Evolutionary conservation across 1,140 invertebrate species (phyloP).

Genomic region (Ceratitis capitata): DNA sequence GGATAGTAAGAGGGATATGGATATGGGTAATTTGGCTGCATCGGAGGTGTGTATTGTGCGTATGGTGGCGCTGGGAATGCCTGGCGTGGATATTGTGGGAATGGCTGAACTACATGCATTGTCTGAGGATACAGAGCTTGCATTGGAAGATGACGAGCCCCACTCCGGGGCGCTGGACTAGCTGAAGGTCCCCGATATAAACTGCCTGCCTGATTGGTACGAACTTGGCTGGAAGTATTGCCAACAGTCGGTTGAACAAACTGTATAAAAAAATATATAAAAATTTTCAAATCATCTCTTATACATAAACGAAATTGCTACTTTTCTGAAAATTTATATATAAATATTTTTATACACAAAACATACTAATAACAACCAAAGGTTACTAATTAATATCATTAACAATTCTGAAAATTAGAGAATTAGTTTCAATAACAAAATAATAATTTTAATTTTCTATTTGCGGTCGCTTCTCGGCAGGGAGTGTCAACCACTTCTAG

Average conservation of each 20-base stretch:
- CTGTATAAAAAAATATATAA: not conserved
- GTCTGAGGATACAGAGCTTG: conserved; percentile 52
- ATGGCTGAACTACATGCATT: conserved; percentile 44
- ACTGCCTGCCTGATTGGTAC: conserved; percentile 51
- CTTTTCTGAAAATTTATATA: not conserved
- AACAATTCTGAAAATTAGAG: too few species aligned
- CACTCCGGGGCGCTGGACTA: conserved; percentile 45
- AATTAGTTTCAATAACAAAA: too few species aligned
- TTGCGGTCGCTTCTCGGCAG: too few species aligned
- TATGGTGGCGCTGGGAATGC: not conserved
- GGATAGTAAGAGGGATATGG: conserved; percentile 51
- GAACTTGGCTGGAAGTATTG: conserved; percentile 51
- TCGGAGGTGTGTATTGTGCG: conserved; percentile 22
- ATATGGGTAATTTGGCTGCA: conserved; percentile 51
- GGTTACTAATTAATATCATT: too few species aligned
- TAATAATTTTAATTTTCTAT: too few species aligned
- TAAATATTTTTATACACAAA: not conserved
- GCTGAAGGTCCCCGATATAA: conserved; percentile 55
- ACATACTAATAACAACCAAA: too few species aligned
- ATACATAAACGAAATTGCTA: too few species aligned
- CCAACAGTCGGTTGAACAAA: conserved; percentile 40
- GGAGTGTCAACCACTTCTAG: too few species aligned
- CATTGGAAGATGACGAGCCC: conserved; percentile 52
- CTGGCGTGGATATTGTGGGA: not conserved
- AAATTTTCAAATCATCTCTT: too few species aligned